A percentile compares a stretch with the other conserved stretches of the same genome.
These are phyloP conservation scores for Seira ritae DNA, from an alignment of 2,888 invertebrate species.

Conservation along the genomic window DNA sequence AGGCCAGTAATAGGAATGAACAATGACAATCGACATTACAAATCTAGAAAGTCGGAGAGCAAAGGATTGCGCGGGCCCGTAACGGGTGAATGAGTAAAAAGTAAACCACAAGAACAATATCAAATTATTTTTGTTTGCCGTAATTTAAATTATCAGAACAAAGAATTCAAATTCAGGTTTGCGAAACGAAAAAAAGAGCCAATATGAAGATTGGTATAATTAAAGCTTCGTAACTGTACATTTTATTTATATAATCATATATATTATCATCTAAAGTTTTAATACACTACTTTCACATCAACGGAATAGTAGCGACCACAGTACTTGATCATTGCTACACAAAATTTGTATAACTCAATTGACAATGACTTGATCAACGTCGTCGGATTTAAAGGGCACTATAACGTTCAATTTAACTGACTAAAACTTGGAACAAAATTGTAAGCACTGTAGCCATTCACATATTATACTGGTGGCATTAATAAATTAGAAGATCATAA, in stretches of 20 bases:
- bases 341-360: slow-evolving; percentile 8
- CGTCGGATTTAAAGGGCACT: slow-evolving; percentile 15
- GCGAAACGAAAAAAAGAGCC: no score
- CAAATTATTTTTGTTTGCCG: no score
- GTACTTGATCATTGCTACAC: slow-evolving; percentile 21
- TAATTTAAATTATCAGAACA: no score
- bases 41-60: no score
- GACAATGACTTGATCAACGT: neutral
- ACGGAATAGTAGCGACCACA: slow-evolving; percentile 49
- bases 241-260: slow-evolving; percentile 27
- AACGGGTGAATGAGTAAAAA: no score
- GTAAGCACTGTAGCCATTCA: slow-evolving; percentile 33
- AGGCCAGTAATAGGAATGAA: no score
- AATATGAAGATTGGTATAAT: no score
- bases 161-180: no score
- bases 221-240: slow-evolving; percentile 23
- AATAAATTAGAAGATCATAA: neutral
- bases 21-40: no score
- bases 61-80: no score
- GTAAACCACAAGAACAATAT: no score
- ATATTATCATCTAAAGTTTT: slow-evolving; percentile 48
- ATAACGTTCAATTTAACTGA: slow-evolving; percentile 35
- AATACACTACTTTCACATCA: slow-evolving; percentile 58
- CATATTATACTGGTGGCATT: neutral
- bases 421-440: slow-evolving; percentile 47